Conservation (phyloP, 2,113 vertebrate genomes). For the Syngnathus floridae region DNA sequence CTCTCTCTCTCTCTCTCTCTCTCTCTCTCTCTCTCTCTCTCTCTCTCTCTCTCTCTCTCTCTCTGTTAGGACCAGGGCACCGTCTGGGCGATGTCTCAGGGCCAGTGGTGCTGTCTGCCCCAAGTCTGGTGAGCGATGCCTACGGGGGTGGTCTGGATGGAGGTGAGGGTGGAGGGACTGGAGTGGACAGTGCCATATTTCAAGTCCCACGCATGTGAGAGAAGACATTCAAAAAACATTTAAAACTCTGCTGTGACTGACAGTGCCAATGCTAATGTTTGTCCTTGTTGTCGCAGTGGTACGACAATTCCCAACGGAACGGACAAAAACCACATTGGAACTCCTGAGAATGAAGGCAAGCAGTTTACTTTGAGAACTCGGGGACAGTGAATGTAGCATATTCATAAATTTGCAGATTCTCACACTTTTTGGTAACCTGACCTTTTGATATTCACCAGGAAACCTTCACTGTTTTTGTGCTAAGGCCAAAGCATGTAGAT, state of each 20-base stretch:
- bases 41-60: neutral
- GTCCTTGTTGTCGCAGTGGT: conserved; percentile 64
- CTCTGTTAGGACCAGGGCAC: conserved; percentile 74
- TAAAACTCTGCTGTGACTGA: neutral
- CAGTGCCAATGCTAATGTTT: neutral
- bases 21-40: no score
- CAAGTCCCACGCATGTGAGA: conserved; percentile 92
- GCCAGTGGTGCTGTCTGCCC: conserved; percentile 82
- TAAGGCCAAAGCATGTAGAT: neutral
- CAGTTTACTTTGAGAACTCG: neutral
- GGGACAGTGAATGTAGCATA: neutral
- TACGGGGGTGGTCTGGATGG: conserved; percentile 79
- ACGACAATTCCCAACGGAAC: conserved; percentile 84
- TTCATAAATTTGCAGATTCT: no score
- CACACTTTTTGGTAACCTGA: no score
- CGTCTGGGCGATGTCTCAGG: conserved; percentile 81
- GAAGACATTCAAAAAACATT: neutral
- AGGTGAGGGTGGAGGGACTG: conserved; percentile 78
- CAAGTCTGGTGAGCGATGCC: conserved; percentile 83
- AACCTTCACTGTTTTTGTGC: neutral
- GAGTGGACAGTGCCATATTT: conserved; percentile 86
- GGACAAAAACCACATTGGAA: conserved; percentile 68
- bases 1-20: no score
- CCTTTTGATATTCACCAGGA: neutral
- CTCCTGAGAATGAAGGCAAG: conserved; percentile 85